Evolutionary conservation across 2,888 invertebrate genomes (phyloP), one percentile per base, ranked within the genome.

Genomic region (Ennomos fuscantarius): DNA sequence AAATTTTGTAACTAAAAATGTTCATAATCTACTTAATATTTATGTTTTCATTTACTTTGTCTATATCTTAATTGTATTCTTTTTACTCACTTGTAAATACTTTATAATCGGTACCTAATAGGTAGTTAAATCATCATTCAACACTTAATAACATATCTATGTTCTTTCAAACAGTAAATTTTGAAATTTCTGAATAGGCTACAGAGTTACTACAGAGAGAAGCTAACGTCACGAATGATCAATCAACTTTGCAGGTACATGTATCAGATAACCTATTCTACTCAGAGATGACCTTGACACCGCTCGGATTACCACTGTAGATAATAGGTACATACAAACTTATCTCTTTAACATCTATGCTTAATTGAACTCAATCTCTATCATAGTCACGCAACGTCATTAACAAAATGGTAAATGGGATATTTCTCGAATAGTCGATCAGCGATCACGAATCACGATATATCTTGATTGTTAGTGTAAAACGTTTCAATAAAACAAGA

Each of bases 401-500:
- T 65, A 69, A 57, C 65, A 57, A 63, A 55, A 46, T 42, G 44
- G 45, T 50, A 57, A 48, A 58, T 12, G 37, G 32, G 44, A 15
- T 62, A 61, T 55, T 69, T 71, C 65, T 68, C 59, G 54, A 72
- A 63, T 63, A 63, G 40, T 62, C 49, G 63, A 67, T 76, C 15
- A 15, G 15, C 15, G 15, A 15, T 15, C 15, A 15, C 15, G 15
- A 15, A 15, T 15, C 74, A 78, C 74, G 74, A 70, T 72, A 61
- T 70, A 68, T 79, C 75, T 74, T 78, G 77, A 73, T 73, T 68
- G 71, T 69, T 65, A 70, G 70, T 76, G 76, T 75, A 73, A 79
- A 79, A 77, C 69, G 74, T 76, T 75, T 79, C 72, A 80, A 81
- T 79, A 78, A 72, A 74, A 74, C 65, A 69, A 69, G 68, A 63